Conservation (phyloP, 1,140 invertebrate species). For the Trichonephila inaurata region DNA sequence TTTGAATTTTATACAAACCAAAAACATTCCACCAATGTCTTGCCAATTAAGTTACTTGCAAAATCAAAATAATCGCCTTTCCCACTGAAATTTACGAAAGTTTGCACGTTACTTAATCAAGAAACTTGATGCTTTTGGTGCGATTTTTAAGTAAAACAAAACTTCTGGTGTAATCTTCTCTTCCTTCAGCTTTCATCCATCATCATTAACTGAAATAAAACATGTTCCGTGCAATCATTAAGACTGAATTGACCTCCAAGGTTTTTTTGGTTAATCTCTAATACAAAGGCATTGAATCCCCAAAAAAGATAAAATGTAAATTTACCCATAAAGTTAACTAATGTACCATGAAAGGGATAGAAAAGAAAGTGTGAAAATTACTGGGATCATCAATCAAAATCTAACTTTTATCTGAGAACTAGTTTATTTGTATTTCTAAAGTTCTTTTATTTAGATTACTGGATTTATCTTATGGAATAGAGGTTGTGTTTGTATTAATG, state of each 20-base stretch:
- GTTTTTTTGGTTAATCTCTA: background rate
- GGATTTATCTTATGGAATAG: background rate
- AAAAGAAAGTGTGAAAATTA: slow-evolving; percentile 28
- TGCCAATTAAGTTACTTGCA: too few relatives aligned
- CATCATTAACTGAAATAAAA: slow-evolving; percentile 45
- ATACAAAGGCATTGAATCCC: background rate
- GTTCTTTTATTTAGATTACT: slow-evolving; percentile 9
- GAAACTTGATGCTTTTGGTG: background rate
- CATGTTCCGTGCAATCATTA: slow-evolving; percentile 17
- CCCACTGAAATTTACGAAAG: background rate
- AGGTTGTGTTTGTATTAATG: background rate
- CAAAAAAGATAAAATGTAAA: background rate
- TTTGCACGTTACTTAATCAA: background rate
- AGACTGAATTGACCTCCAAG: slow-evolving; percentile 14
- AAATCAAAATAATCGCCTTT: background rate
- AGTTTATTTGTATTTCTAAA: background rate
- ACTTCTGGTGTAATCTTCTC: background rate
- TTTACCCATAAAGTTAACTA: background rate
- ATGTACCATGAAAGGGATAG: background rate
- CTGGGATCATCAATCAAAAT: slow-evolving; percentile 21
- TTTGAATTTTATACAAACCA: too few relatives aligned
- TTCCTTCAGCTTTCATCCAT: slow-evolving; percentile 3
- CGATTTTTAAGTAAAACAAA: background rate
- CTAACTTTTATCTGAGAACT: background rate
- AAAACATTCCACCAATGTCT: too few relatives aligned